Evolutionary conservation across 2,888 invertebrate species (phyloP).

Genomic region (Trachelus tabidus): DNA sequence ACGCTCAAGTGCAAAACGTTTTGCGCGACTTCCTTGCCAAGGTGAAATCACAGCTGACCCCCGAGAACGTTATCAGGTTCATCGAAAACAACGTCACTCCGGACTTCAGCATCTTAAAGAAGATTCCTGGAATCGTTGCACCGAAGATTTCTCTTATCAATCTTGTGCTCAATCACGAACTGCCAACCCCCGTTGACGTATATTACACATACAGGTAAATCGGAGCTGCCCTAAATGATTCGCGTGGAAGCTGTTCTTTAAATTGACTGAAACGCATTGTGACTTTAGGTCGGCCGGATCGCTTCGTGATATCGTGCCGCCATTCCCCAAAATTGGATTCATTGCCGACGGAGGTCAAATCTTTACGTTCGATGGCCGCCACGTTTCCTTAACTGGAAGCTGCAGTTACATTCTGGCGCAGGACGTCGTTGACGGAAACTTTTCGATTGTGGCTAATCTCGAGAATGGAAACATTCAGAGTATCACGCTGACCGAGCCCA

Average conservation of each 20-base stretch:
- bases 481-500: slow-evolving; percentile 77
- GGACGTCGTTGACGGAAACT: slow-evolving; percentile 88
- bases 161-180: slow-evolving; percentile 72
- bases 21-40: slow-evolving; percentile 70
- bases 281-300: slow-evolving; percentile 62
- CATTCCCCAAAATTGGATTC: slow-evolving; percentile 72
- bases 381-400: slow-evolving; percentile 81
- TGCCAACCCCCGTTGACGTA: slow-evolving; percentile 70
- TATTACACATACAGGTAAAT: slow-evolving; percentile 70
- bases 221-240: slow-evolving; percentile 26
- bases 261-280: neutral
- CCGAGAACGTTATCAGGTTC: slow-evolving; percentile 57
- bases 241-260: neutral
- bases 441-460: slow-evolving; percentile 81
- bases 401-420: slow-evolving; percentile 88
- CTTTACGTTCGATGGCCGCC: slow-evolving; percentile 89
- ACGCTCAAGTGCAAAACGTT: slow-evolving; percentile 70
- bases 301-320: slow-evolving; percentile 72
- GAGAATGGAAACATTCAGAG: slow-evolving; percentile 76
- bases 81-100: slow-evolving; percentile 62
- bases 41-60: slow-evolving; percentile 63
- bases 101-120: slow-evolving; percentile 60
- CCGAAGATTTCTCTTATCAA: slow-evolving; percentile 73
- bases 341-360: slow-evolving; percentile 85
- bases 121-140: slow-evolving; percentile 71